phyloP scores from a whole-genome alignment of 2,888 invertebrate genomes.

The Atherix ibis region DNA sequence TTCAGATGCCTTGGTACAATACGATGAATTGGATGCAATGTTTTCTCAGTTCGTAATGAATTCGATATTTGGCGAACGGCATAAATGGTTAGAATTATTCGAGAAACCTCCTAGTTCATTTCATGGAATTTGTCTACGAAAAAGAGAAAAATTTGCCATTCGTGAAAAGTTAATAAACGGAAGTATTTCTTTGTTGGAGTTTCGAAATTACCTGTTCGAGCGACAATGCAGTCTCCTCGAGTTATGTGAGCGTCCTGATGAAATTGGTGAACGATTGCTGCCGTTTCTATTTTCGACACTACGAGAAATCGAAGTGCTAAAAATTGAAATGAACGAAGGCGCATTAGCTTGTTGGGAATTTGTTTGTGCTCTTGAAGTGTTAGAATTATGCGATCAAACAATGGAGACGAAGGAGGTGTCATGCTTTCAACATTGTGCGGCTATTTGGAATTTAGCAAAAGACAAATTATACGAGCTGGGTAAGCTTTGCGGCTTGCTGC shows the following conservation, averaged over 20 bases:
- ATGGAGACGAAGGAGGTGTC: conserved; percentile 49
- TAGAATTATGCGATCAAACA: conserved; percentile 61
- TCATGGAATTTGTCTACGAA: conserved; percentile 57
- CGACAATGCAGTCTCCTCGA: conserved; percentile 75
- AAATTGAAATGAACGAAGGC: conserved; percentile 63
- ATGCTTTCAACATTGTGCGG: conserved; percentile 73
- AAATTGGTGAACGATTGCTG: conserved; percentile 71
- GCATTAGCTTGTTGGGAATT: conserved; percentile 87
- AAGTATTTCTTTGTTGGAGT: conserved; percentile 62
- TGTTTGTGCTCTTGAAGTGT: conserved; percentile 74
- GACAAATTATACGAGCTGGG: conserved; percentile 66
- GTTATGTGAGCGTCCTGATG: conserved; percentile 33
- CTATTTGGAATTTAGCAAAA: conserved; percentile 74
- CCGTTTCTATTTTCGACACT: conserved; percentile 81
- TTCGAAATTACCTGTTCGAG: conserved; percentile 85
- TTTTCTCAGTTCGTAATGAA: conserved; percentile 94
- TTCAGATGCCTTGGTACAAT: conserved; percentile 90
- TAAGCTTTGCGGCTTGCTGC: conserved; percentile 77
- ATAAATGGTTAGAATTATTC: conserved; percentile 71
- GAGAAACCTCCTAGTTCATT: conserved; percentile 64
- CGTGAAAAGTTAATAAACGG: conserved; percentile 23
- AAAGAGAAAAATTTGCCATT: conserved; percentile 40
- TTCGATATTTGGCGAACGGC: conserved; percentile 75
- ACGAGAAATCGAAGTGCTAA: conserved; percentile 67
- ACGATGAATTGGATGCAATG: conserved; percentile 91